A percentile compares a stretch with the other conserved stretches of the same genome.
phyloP scores from a whole-genome alignment of 2,797 vertebrate species.

The Mormyrus proboscirostris region DNA sequence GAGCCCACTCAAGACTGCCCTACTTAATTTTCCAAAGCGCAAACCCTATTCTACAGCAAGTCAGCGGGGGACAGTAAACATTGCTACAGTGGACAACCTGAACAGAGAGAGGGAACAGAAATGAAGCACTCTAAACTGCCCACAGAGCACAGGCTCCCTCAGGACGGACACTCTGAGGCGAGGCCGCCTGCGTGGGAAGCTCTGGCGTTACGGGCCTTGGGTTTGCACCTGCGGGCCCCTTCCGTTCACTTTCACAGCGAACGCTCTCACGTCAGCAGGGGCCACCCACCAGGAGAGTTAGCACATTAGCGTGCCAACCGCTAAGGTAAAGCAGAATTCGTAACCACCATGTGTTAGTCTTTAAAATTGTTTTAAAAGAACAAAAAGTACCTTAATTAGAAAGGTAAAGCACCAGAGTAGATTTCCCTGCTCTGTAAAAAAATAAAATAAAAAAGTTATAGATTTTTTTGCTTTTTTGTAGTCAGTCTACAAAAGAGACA shows the following conservation, averaged over 20 bases:
- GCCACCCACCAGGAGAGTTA: background rate
- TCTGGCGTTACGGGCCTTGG: constrained; percentile 27
- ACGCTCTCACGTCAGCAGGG: background rate
- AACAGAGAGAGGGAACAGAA: background rate
- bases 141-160: background rate
- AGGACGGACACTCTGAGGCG: background rate
- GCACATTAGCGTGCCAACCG: background rate
- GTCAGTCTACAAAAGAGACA: constrained; percentile 31
- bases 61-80: constrained; percentile 17
- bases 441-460: background rate
- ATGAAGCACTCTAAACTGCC: background rate
- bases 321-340: constrained; percentile 16
- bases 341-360: constrained; percentile 31
- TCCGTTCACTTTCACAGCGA: background rate
- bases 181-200: background rate
- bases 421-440: constrained; percentile 19
- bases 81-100: constrained; percentile 27
- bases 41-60: background rate
- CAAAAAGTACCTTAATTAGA: constrained; percentile 30
- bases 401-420: constrained; percentile 43
- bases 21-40: constrained; percentile 12
- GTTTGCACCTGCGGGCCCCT: constrained; percentile 15
- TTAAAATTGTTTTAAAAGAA: constrained; percentile 24
- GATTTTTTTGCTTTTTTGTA: constrained; percentile 26
- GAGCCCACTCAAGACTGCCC: constrained; percentile 31